These are phyloP conservation scores for Rhimphoctona megacephalus DNA, from an alignment of 2,888 invertebrate genomes.

Conservation along the genomic window DNA sequence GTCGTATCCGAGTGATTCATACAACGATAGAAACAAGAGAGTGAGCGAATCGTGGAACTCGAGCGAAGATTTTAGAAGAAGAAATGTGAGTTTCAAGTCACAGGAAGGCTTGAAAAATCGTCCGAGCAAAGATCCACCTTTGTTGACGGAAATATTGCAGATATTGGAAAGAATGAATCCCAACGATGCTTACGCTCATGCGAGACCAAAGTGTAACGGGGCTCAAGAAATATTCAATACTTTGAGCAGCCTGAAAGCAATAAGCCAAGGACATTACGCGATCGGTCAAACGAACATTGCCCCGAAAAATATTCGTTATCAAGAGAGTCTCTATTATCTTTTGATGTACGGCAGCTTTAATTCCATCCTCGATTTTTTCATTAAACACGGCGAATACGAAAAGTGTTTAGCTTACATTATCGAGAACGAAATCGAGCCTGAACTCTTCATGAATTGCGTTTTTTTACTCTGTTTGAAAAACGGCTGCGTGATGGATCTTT, in stretches of 20 bases:
- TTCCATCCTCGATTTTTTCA: slow-evolving; percentile 91
- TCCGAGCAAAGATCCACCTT: slow-evolving; percentile 88
- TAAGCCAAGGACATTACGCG: slow-evolving; percentile 83
- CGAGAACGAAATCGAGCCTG: slow-evolving; percentile 89
- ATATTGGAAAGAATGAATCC: slow-evolving; percentile 86
- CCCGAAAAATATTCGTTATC: slow-evolving; percentile 82
- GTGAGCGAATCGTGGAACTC: slow-evolving; percentile 22
- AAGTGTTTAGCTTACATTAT: slow-evolving; percentile 90
- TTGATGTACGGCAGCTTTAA: slow-evolving; percentile 92
- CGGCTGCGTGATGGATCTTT: slow-evolving; percentile 87
- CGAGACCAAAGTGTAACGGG: slow-evolving; percentile 42
- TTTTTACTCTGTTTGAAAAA: slow-evolving; percentile 89
- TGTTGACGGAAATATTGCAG: slow-evolving; percentile 90
- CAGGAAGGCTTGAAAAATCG: slow-evolving; percentile 79
- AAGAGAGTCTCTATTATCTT: slow-evolving; percentile 94
- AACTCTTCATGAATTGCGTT: slow-evolving; percentile 90
- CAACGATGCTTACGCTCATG: slow-evolving; percentile 73
- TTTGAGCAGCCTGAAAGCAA: slow-evolving; percentile 84
- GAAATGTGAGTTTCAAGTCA: slow-evolving; percentile 79
- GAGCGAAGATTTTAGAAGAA: slow-evolving; percentile 54
- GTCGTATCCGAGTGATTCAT: slow-evolving; percentile 74
- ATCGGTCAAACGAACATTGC: slow-evolving; percentile 66
- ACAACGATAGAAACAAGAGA: slow-evolving; percentile 20
- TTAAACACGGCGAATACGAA: slow-evolving; percentile 89
- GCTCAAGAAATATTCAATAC: slow-evolving; percentile 85